phyloP scores from a whole-genome alignment of 1,140 invertebrate species.

The Mamestra configurata region DNA sequence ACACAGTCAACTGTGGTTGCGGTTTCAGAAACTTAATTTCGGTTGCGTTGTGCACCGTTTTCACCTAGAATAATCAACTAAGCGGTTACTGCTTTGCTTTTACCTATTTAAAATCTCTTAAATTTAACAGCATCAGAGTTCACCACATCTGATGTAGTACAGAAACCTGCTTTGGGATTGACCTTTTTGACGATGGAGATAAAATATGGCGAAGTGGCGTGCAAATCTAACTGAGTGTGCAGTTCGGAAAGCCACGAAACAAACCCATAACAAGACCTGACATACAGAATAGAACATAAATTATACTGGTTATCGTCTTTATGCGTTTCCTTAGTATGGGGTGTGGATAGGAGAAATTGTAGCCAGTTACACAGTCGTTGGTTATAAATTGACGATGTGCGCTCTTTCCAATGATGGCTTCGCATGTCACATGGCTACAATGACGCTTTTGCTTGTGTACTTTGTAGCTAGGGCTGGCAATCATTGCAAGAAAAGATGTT shows the following conservation, averaged over 20 bases:
- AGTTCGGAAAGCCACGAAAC: too few species aligned
- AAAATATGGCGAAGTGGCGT: too few species aligned
- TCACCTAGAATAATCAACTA: constrained; percentile 11
- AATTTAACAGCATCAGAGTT: background rate
- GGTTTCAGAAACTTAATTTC: constrained; percentile 29
- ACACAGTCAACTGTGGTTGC: constrained; percentile 11
- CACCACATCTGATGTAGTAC: background rate
- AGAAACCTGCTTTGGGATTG: background rate
- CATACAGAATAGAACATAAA: background rate
- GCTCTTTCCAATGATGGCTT: constrained; percentile 20
- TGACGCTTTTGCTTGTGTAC: constrained; percentile 25
- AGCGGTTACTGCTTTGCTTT: constrained; percentile 11
- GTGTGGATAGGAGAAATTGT: constrained; percentile 37
- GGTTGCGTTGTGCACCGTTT: constrained; percentile 11
- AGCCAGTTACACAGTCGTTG: constrained; percentile 12
- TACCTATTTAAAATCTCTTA: background rate
- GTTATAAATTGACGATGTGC: constrained; percentile 26
- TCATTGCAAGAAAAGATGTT: too few species aligned
- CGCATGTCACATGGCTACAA: constrained; percentile 42
- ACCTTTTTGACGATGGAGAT: background rate
- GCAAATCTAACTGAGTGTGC: background rate
- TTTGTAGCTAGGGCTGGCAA: constrained; percentile 21
- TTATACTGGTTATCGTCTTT: constrained; percentile 1
- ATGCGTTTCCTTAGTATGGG: constrained; percentile 32
- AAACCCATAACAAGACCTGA: background rate